Conservation (phyloP, 2,888 invertebrate species). For the Sphecodes monilicornis region DNA sequence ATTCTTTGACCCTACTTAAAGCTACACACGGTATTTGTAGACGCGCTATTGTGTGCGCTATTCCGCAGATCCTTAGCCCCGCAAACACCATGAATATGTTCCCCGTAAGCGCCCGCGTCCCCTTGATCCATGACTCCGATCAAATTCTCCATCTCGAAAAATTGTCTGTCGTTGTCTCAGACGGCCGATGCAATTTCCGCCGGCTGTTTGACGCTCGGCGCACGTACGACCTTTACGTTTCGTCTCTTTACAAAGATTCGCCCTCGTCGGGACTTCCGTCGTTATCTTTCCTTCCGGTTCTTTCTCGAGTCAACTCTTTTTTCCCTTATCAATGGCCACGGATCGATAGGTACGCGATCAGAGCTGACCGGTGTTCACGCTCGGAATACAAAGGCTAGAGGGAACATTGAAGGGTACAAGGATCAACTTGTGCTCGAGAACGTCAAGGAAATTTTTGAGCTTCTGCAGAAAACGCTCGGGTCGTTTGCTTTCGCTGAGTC, state of each 20-base stretch:
- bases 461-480: background rate
- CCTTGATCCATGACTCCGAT: slow-evolving; percentile 15
- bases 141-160: slow-evolving; percentile 49
- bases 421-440: slow-evolving; percentile 16
- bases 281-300: slow-evolving; percentile 63
- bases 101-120: background rate
- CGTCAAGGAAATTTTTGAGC: background rate
- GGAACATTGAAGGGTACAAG: slow-evolving; percentile 24
- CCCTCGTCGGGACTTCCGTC: slow-evolving; percentile 54
- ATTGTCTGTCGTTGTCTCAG: slow-evolving; percentile 62
- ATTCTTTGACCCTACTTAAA: background rate
- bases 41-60: no score
- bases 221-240: slow-evolving; percentile 73
- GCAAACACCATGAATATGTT: background rate
- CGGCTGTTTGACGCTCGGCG: slow-evolving; percentile 65
- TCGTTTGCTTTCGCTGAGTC: slow-evolving; percentile 7
- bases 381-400: slow-evolving; percentile 61
- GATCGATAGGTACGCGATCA: slow-evolving; percentile 58
- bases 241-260: slow-evolving; percentile 71
- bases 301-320: slow-evolving; percentile 29
- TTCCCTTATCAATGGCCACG: slow-evolving; percentile 53
- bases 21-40: background rate
- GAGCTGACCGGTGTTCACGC: slow-evolving; percentile 52
- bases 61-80: background rate
- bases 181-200: slow-evolving; percentile 67